Base-by-base conservation (phyloP, 2,113 vertebrate species). In the Ptychochromis oligacanthus region DNA sequence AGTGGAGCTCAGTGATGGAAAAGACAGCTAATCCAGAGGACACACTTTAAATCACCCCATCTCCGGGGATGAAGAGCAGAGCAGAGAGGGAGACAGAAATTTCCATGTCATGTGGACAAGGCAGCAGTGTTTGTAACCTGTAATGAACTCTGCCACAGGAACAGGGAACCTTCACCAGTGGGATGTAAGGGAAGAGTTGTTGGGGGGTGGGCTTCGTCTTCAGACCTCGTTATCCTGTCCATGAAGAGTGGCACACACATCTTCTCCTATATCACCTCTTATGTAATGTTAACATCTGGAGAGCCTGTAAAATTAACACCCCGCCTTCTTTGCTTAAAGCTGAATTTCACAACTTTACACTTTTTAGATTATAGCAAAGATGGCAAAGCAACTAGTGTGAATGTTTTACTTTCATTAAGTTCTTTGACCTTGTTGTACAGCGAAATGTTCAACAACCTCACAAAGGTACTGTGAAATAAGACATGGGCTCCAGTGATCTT, bases 1-100 rank as follows among this genome's bases (percentile, higher is more conserved):
- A 84, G 62, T 38, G 56, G 7, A 81, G 54, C 61, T 20, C 65
- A 6, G 77, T 74, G 81, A 80, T 55, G 70, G 86, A 81, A 28
- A 77, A 80, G 77, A 58, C 74, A 6, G 84, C 79, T 85, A 82
- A 87, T 90, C 70, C 83, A 55, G 64, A 46, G 60, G 78, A 90
- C 70, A 62, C 43, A 24, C 77, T 89, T 80, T 82, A 17, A 93
- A 91, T 34, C 74, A 61, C 11, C 46, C 46, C 0, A 24, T 85
- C 87, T 72, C 36, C 0, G 4, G 79, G 24, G 78, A 75, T 28
- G 75, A 88, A 26, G 80, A 88, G 0, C n/a, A n/a, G 64, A 79
- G 40, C 58, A 57, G 24, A 26, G 52, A 56, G 18, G 70, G 56
- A 40, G 60, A 65, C 81, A 55, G 80, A 90, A 54, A 79, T 81